Evolutionary conservation across 2,113 vertebrate species (phyloP), one percentile per base, ranked within the genome.

Genomic region (Elaphurus davidianus): DNA sequence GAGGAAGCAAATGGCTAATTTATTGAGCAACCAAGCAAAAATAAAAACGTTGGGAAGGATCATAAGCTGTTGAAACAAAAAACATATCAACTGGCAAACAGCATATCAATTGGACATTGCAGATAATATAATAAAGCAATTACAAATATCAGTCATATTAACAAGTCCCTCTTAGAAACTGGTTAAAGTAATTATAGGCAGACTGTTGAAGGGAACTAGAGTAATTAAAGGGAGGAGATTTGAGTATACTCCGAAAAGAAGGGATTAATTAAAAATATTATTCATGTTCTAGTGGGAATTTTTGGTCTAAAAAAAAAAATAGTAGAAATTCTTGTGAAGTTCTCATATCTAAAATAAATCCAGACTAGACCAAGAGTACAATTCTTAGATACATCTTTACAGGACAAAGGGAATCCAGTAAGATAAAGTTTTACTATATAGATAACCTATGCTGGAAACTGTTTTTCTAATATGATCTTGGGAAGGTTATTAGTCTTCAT

Each of bases 121-220:
- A 81, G 30, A 92, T 62, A 52, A 92, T 71, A 85, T 16, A 97
- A 97, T 84, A 94, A 78, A 83, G 43, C 30, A 92, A 89, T 86
- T 96, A 96, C 89, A 95, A 90, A 93, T 87, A 96, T 60, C 59
- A 90, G 87, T 45, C 91, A 57, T 57, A 87, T 83, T 87, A 97
- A 88, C 40, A 96, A 85, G 45, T 54, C 36, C 59, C 78, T 97
- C 93, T 97, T 94, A 96, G 94, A 96, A 97, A 95, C 7, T 82
- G 83, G 57, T 96, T 97, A 94, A 94, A 92, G 90, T 79, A 97
- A 94, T 71, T 94, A 90, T 5, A 90, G 60, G 81, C 33, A 96
- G 74, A 79, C 45, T 92, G 79, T 62, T 97, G 93, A 96, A 83
- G 45, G 47, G 60, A 97, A 87, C 79, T 36, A 54, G 50, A 87